Evolutionary conservation across 2,888 invertebrate genomes (phyloP).

Genomic region (Rotaria sp.): DNA sequence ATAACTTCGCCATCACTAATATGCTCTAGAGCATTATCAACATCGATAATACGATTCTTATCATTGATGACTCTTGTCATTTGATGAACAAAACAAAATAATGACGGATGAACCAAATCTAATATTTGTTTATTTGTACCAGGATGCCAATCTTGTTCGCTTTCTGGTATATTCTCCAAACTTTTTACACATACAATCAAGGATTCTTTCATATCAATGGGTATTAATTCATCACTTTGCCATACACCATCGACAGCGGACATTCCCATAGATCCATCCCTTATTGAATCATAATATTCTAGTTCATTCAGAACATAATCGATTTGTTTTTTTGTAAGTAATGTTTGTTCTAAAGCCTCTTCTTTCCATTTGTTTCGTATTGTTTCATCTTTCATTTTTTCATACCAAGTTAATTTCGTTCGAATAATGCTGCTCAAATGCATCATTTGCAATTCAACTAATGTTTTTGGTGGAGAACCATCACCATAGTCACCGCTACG

Average conservation of each 20-base stretch:
- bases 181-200: background rate
- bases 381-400: background rate
- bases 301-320: background rate
- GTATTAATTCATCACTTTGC: slow-evolving; percentile 6
- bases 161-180: background rate
- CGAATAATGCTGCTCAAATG: background rate
- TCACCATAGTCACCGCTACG: background rate
- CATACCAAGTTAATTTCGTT: background rate
- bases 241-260: background rate
- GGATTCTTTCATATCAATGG: background rate
- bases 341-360: background rate
- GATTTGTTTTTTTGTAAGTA: background rate
- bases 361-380: background rate
- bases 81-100: slow-evolving; percentile 4
- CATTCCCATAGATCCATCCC: background rate
- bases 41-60: background rate
- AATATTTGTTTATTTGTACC: background rate
- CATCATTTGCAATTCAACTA: background rate
- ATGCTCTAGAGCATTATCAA: background rate
- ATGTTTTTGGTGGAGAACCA: background rate
- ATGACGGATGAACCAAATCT: slow-evolving; percentile 25
- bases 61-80: background rate
- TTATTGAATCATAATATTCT: slow-evolving; percentile 15
- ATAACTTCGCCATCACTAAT: background rate
- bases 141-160: background rate